These are phyloP conservation scores for Halocaridina rubra DNA, from an alignment of 2,888 invertebrate species.

Conservation along the genomic window DNA sequence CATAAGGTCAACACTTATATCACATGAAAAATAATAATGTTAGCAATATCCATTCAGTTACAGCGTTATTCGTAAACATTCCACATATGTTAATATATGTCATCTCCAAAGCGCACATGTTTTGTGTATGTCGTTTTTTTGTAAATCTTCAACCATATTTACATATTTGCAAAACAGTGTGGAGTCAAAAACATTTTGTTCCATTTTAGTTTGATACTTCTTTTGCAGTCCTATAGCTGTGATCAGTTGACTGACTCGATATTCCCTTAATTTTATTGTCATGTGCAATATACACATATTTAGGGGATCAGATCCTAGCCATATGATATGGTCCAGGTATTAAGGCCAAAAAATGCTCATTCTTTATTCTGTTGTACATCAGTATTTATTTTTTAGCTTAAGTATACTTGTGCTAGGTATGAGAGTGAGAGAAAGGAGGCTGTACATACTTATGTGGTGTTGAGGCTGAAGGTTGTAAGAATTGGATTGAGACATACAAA, in stretches of 20 bases:
- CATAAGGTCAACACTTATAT: slow-evolving; percentile 26
- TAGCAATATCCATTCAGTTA: not conserved
- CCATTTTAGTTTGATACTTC: not conserved
- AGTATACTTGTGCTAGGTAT: not conserved
- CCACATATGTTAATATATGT: slow-evolving; percentile 10
- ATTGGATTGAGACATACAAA: too few species aligned
- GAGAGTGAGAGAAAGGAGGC: too few species aligned
- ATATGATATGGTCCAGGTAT: not conserved
- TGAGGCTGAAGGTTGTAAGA: too few species aligned
- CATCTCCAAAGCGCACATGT: not conserved
- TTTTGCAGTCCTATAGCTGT: not conserved
- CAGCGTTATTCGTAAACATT: slow-evolving; percentile 34
- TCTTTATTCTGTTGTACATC: not conserved
- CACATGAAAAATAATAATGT: not conserved
- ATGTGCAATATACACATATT: slow-evolving; percentile 1
- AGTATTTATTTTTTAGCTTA: not conserved
- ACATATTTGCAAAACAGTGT: not conserved
- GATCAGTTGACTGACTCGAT: slow-evolving; percentile 1
- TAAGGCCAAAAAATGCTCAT: slow-evolving; percentile 9
- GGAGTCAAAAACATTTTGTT: not conserved
- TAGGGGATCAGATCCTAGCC: not conserved
- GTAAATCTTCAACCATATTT: too few species aligned
- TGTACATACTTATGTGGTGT: too few species aligned
- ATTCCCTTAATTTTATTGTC: not conserved
- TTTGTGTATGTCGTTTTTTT: not conserved